Base-by-base conservation (phyloP, 1,140 invertebrate species). In the Episyrphus balteatus region DNA sequence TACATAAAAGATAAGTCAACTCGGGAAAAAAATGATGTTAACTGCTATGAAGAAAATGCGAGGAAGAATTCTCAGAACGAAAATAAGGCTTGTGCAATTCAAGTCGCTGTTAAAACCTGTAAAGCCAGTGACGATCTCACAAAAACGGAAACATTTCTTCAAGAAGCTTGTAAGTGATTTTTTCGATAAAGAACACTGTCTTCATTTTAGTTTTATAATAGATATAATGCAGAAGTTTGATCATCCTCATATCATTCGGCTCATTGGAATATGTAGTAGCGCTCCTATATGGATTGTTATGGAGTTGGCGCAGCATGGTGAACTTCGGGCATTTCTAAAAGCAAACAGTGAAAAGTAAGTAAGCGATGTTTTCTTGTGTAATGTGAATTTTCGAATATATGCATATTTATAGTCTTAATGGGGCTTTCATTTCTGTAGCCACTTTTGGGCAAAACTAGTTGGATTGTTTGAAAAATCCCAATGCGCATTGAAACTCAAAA, bases 201-300 rank as follows among this genome's bases (percentile, higher is more conserved):
- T 13, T 13, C 19, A 10, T 34, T 18, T 5, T 17, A 8, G 17
- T 30, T 19, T 49, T 49, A 21, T 46, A 78, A 31, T 71, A 98
- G 92, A 94, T 72, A 95, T 97, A 55, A 98, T 99, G 95, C 91
- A 98, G 67, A 93, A 98, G 66, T 98, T 99, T 72, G 92, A 96
- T 52, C 96, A 99, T 72, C 90, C 89, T 2, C 93, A 99, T 70
- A 99, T 99, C 46, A 94, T 99, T 53, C 84, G 91, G 53, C 68
- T 99, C 48, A 91, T 98, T 53, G 96, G 95, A 0, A 88, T 98
- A 38, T 98, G 94, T 71, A 92, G 90, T 13, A 80, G 86, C 33
- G 81, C 83, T 19, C 94, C 95, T 0, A 92, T 98, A 41, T 98
- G 92, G 90, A 89, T 99, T 51, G 88, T 99, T 1, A 98, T 99